phyloP scores from a whole-genome alignment of 2,888 invertebrate species.

The Salpingus planirostris region DNA sequence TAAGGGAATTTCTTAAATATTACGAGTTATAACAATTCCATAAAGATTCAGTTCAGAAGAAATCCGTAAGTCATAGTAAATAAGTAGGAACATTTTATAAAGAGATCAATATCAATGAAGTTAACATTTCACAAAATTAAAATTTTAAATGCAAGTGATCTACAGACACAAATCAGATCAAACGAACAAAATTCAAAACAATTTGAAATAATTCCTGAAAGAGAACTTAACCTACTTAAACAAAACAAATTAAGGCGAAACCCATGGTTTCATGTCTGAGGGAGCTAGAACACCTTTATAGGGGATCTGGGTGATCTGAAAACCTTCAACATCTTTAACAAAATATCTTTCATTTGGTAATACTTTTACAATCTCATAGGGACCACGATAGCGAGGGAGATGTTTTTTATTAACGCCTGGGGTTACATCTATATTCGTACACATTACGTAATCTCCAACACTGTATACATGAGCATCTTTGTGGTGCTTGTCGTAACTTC shows the following conservation, averaged over 20 bases:
- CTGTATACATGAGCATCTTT: not conserved
- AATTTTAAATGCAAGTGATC: not conserved
- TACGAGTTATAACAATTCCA: not conserved
- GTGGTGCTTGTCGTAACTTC: not conserved
- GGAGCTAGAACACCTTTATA: not conserved
- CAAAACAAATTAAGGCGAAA: not conserved
- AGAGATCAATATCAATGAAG: not conserved
- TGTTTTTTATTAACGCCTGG: constrained; percentile 2
- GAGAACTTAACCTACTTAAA: too few relatives aligned
- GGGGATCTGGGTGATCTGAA: constrained; percentile 3
- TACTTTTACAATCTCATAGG: constrained; percentile 1
- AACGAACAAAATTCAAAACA: not conserved
- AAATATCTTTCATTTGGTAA: constrained; percentile 1
- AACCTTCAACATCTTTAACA: constrained; percentile 1
- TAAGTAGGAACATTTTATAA: not conserved
- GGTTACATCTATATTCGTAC: not conserved
- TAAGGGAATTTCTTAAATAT: not conserved
- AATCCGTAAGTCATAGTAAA: not conserved
- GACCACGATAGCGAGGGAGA: not conserved
- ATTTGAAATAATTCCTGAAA: not conserved
- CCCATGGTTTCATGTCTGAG: not conserved
- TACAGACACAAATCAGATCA: not conserved
- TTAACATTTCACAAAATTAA: not conserved
- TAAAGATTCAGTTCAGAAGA: too few relatives aligned
- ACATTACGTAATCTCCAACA: constrained; percentile 1